phyloP scores from a whole-genome alignment of 2,113 vertebrate genomes.

The Rhinoderma darwinii region DNA sequence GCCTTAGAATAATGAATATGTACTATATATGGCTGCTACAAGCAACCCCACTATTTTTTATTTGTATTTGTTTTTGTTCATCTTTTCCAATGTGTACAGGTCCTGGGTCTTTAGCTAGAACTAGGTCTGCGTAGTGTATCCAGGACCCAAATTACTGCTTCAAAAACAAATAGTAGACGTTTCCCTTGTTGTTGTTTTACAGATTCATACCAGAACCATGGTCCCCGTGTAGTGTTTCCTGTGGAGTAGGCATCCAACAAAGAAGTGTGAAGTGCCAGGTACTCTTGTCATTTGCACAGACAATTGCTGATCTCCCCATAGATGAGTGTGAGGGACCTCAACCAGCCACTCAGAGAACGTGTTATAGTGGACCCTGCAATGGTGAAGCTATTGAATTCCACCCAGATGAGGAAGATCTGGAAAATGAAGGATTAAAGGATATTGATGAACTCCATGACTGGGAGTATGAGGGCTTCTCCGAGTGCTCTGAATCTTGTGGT shows the following conservation, averaged over 20 bases:
- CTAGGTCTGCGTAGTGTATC: neutral
- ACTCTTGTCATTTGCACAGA: constrained; percentile 92
- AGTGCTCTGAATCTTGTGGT: constrained; percentile 90
- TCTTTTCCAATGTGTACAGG: neutral
- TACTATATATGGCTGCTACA: neutral
- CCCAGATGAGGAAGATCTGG: constrained; percentile 64
- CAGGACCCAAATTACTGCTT: neutral
- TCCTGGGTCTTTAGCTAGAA: neutral
- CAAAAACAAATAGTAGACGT: neutral
- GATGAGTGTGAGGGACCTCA: constrained; percentile 91
- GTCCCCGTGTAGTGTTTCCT: constrained; percentile 88
- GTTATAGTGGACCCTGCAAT: constrained; percentile 83
- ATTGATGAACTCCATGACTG: constrained; percentile 88
- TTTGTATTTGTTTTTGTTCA: neutral
- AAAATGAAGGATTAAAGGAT: constrained; percentile 67
- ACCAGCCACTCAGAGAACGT: constrained; percentile 79
- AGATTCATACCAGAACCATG: constrained; percentile 92
- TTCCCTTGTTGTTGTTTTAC: constrained; percentile 60
- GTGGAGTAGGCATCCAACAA: constrained; percentile 84
- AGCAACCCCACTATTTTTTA: neutral
- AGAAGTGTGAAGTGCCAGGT: constrained; percentile 89
- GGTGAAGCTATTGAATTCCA: constrained; percentile 67
- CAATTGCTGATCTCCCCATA: constrained; percentile 88
- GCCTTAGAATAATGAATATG: too few relatives aligned
- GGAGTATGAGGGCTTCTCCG: constrained; percentile 92